A percentile compares a stretch with the other conserved stretches of the same genome.
Evolutionary conservation across 2,797 vertebrate genomes (phyloP).

Genomic region (Artibeus jamaicensis): DNA sequence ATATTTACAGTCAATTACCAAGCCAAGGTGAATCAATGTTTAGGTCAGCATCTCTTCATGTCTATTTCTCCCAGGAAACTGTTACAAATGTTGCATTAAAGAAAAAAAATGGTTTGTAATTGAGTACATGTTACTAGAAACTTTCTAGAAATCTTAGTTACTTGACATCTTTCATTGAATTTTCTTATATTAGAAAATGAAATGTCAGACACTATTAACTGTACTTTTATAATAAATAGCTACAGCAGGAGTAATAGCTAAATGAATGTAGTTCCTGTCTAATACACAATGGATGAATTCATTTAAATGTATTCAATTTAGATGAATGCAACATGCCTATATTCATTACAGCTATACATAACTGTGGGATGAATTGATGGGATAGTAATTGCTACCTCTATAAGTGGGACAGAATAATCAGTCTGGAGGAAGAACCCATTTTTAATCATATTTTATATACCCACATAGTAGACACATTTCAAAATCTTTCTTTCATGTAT

Average conservation of each 20-base stretch:
- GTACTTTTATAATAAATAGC: conserved; percentile 73
- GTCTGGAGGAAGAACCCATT: conserved; percentile 47
- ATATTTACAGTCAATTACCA: conserved; percentile 63
- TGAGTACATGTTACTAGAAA: conserved; percentile 75
- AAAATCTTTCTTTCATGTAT: not conserved
- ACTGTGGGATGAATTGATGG: conserved; percentile 60
- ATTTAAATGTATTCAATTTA: conserved; percentile 61
- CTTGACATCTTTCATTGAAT: conserved; percentile 80
- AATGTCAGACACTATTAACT: conserved; percentile 82
- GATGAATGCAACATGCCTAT: conserved; percentile 74
- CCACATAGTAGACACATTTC: not conserved
- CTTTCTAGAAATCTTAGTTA: conserved; percentile 79
- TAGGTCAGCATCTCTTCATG: conserved; percentile 71
- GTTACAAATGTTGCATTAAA: conserved; percentile 69
- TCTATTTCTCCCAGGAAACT: conserved; percentile 61
- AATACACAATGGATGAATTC: conserved; percentile 52
- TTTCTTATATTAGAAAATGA: conserved; percentile 79
- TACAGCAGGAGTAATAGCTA: conserved; percentile 66
- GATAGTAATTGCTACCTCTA: conserved; percentile 63
- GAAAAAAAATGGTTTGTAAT: conserved; percentile 76
- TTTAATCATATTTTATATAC: conserved; percentile 39
- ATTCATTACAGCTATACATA: conserved; percentile 63
- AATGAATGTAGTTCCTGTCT: conserved; percentile 73
- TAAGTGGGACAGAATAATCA: conserved; percentile 41
- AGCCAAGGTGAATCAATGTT: conserved; percentile 49